Percentiles rank a stretch among this genome's conserved stretches.
phyloP scores from a whole-genome alignment of 2,797 vertebrate genomes.

The Sternotherus odoratus region DNA sequence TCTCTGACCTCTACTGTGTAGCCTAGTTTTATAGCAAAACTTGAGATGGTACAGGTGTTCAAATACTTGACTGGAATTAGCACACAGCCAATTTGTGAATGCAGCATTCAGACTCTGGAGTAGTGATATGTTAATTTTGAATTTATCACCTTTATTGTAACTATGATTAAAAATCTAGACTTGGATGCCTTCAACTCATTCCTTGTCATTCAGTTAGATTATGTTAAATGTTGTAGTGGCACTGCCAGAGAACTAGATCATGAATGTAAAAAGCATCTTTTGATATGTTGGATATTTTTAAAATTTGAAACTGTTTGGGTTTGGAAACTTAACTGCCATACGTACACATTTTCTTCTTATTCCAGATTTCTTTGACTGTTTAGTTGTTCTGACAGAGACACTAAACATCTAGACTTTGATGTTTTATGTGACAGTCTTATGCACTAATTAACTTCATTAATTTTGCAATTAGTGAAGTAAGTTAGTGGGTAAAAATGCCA shows the following conservation, averaged over 20 bases:
- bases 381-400: constrained; percentile 58
- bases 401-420: constrained; percentile 75
- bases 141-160: constrained; percentile 44
- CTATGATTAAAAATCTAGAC: constrained; percentile 51
- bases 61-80: constrained; percentile 44
- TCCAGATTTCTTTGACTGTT: constrained; percentile 22
- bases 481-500: constrained; percentile 76
- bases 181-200: constrained; percentile 31
- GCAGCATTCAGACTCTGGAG: fast-evolving
- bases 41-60: background rate
- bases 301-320: background rate
- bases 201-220: constrained; percentile 55
- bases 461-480: constrained; percentile 77
- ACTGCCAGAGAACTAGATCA: constrained; percentile 10
- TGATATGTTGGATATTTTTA: constrained; percentile 41
- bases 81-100: background rate
- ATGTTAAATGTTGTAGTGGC: constrained; percentile 17
- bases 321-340: constrained; percentile 57
- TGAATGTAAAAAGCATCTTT: background rate
- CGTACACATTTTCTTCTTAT: background rate
- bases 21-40: background rate
- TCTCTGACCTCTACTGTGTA: constrained; percentile 8
- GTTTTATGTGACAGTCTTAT: constrained; percentile 73
- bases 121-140: constrained; percentile 8
- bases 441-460: constrained; percentile 81